Base-by-base conservation (phyloP, 2,113 vertebrate species). In the Psettodes erumei region DNA sequence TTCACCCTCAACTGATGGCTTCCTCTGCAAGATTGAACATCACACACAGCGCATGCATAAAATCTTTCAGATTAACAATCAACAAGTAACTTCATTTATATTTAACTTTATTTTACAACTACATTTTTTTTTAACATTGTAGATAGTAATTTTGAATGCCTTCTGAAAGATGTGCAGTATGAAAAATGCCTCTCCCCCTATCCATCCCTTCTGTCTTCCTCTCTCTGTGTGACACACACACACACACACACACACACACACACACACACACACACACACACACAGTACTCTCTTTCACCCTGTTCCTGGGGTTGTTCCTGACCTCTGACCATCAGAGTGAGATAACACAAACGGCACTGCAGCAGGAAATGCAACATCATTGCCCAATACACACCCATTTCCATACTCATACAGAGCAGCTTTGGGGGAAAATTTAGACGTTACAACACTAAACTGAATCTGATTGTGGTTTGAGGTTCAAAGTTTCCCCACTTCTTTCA, bases 1-100 rank as follows among this genome's bases (percentile, higher is more conserved):
- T 88, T 71, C 67, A 55, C 6, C 43, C 72, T n/a, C 47, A 70
- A 81, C 74, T 77, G 48, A 87, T 75, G 65, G 35, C 66, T 76
- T 78, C 77, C 71, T 77, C 56, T 65, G 6, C 66, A 65, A 35
- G 40, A 28, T 40, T 53, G 25, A 70, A 72, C 53, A 54, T 71
- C 28, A 53, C 43, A 53, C 10, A 71, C 32, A 53, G n/a, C 27
- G 64, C 23, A 63, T 11, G 66, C n/a, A 75, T 19, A n/a, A 35
- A 47, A n/a, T 18, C 42, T 18, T 43, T 47, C 13, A 18, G 38
- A 30, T n/a, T n/a, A 51, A 43, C 28, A 23, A 47, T 5, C 16
- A 19, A 18, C 5, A 16, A 54, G 6, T 18, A 11, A 23, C 8
- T n/a, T n/a, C n/a, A n/a, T n/a, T n/a, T n/a, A n/a, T n/a, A n/a